Evolutionary conservation across 2,797 vertebrate genomes (phyloP).

Genomic region (Hypotaenidia okinawae): DNA sequence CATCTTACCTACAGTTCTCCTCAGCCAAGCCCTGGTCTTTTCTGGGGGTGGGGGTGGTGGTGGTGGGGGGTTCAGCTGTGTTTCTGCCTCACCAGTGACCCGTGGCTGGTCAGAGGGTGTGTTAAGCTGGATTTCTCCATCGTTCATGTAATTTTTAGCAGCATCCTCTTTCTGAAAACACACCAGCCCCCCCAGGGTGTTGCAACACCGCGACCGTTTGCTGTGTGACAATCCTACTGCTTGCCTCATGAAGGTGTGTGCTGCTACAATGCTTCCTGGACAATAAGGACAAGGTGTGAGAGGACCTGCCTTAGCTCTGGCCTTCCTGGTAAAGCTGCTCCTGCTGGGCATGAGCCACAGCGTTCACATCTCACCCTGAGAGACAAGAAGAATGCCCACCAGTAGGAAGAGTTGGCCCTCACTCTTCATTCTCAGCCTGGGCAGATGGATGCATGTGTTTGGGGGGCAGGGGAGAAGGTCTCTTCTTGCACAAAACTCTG

Average conservation of each 20-base stretch:
- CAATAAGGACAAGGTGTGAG: neutral
- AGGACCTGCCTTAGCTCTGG: neutral
- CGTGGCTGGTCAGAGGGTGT: neutral
- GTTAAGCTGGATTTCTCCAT: constrained; percentile 31
- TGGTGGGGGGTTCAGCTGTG: neutral
- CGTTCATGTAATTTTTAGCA: constrained; percentile 32
- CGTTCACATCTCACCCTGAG: neutral
- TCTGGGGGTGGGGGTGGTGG: neutral
- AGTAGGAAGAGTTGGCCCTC: neutral
- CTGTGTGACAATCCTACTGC: neutral
- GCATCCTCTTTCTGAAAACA: constrained; percentile 41
- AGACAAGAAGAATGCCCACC: neutral
- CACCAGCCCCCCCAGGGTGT: neutral
- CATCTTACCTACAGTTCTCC: neutral
- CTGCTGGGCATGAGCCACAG: neutral
- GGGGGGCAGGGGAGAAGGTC: neutral
- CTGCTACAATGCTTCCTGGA: neutral
- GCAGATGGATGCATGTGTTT: neutral
- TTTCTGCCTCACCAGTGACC: neutral
- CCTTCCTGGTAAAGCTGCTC: neutral
- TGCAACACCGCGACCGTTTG: neutral
- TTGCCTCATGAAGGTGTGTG: accelerated
- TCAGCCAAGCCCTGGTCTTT: neutral
- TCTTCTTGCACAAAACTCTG: neutral
- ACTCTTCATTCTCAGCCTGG: neutral